These are phyloP conservation scores for Scaptomyza graminum DNA, from an alignment of 1,140 invertebrate species.

Conservation along the genomic window DNA sequence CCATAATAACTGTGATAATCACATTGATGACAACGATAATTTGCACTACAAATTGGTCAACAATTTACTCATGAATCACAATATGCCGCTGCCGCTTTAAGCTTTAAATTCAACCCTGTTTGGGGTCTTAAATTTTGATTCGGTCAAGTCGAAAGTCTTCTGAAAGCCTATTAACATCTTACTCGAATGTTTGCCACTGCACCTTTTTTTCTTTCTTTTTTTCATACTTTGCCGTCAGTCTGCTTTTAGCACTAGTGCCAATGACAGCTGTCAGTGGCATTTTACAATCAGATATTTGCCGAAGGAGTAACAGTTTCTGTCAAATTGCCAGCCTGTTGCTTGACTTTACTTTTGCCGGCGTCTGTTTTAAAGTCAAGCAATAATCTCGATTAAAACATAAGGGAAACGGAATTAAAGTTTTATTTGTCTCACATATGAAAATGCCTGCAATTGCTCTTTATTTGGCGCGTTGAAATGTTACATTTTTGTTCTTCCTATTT, in stretches of 20 bases:
- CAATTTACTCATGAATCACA: constrained; percentile 31
- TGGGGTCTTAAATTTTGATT: background rate
- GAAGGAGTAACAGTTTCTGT: constrained; percentile 46
- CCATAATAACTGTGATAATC: constrained; percentile 61
- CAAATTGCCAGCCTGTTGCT: constrained; percentile 75
- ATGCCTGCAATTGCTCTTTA: too few species aligned
- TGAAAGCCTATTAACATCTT: constrained; percentile 41
- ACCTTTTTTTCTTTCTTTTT: constrained; percentile 23
- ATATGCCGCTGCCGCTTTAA: background rate
- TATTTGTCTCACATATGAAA: too few species aligned
- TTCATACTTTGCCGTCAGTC: background rate
- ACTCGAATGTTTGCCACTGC: constrained; percentile 10
- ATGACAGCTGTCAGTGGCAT: constrained; percentile 76
- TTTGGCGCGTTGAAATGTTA: background rate
- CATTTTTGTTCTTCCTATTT: constrained; percentile 22
- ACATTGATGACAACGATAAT: constrained; percentile 44
- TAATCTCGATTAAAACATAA: background rate
- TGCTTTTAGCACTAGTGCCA: constrained; percentile 30
- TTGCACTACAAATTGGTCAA: constrained; percentile 13
- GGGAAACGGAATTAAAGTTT: background rate
- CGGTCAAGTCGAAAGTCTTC: background rate
- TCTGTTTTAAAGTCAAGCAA: constrained; percentile 1
- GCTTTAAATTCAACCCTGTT: constrained; percentile 16
- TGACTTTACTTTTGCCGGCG: constrained; percentile 31
- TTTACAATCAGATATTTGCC: constrained; percentile 48